A percentile compares a stretch with the other conserved stretches of the same genome.
phyloP scores from a whole-genome alignment of 2,113 vertebrate species.

The Candoia aspera region DNA sequence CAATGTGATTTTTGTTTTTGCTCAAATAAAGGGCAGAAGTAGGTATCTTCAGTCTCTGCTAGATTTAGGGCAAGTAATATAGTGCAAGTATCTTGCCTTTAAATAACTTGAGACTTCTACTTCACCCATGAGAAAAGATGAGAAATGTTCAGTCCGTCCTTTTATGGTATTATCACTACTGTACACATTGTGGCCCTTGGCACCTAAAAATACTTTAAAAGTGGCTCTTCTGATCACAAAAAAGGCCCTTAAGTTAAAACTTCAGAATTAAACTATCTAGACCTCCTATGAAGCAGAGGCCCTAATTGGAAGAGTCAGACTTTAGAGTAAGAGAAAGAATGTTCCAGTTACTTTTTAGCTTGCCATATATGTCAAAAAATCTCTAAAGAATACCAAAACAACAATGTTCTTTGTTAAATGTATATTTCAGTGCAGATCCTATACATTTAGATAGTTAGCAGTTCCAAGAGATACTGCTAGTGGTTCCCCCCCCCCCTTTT shows the following conservation, averaged over 20 bases:
- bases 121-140: not conserved
- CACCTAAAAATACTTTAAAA: not conserved
- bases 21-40: not conserved
- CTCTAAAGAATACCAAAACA: conserved; percentile 54
- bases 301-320: not conserved
- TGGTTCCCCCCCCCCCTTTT: not conserved
- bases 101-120: not conserved
- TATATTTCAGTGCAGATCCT: conserved; percentile 52
- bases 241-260: not conserved
- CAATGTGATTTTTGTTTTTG: not conserved
- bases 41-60: not conserved
- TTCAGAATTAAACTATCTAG: not conserved
- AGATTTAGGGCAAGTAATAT: not conserved
- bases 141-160: not conserved
- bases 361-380: not conserved
- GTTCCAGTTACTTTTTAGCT: not conserved
- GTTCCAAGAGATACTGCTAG: conserved; percentile 24
- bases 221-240: not conserved
- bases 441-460: conserved; percentile 52
- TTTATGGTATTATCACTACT: not conserved
- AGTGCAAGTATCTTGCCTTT: not conserved
- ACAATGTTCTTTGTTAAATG: conserved; percentile 60
- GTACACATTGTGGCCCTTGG: not conserved
- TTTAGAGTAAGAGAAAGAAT: not conserved
- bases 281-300: not conserved